Conservation (phyloP, 1,140 invertebrate species). For the Yoshiicerus persimilis region DNA sequence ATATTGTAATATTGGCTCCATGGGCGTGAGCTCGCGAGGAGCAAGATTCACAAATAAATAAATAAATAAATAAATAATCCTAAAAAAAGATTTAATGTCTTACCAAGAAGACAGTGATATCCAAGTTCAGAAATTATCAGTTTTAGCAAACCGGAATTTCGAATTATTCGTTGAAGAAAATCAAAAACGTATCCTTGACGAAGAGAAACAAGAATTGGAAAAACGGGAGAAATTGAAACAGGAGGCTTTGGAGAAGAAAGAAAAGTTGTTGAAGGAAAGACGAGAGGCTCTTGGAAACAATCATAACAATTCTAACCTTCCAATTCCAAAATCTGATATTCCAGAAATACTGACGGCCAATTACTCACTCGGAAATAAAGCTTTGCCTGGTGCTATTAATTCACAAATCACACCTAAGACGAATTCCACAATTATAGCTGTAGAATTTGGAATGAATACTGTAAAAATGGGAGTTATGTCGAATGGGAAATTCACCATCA, state of each 20-base stretch:
- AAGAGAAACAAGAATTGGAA: background rate
- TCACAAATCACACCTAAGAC: background rate
- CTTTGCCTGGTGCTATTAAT: background rate
- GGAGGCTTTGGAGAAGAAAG: background rate
- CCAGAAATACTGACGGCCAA: background rate
- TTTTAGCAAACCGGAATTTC: background rate
- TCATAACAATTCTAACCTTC: background rate
- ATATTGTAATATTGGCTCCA: too few species aligned
- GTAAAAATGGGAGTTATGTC: background rate
- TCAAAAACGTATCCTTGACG: too few species aligned
- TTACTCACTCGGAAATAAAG: background rate
- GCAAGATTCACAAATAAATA: too few species aligned
- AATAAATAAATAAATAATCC: too few species aligned
- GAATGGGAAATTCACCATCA: background rate
- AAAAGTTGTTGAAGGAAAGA: too few species aligned
- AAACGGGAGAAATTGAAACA: background rate
- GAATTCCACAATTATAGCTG: background rate
- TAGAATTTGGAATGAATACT: too few species aligned
- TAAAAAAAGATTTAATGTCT: too few species aligned
- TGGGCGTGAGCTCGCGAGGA: too few species aligned
- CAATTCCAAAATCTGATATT: background rate
- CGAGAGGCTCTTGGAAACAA: too few species aligned
- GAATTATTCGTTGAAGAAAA: background rate
- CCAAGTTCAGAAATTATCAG: background rate
- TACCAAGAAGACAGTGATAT: background rate